phyloP scores from a whole-genome alignment of 2,888 invertebrate genomes.

The Slavum lentiscoides region DNA sequence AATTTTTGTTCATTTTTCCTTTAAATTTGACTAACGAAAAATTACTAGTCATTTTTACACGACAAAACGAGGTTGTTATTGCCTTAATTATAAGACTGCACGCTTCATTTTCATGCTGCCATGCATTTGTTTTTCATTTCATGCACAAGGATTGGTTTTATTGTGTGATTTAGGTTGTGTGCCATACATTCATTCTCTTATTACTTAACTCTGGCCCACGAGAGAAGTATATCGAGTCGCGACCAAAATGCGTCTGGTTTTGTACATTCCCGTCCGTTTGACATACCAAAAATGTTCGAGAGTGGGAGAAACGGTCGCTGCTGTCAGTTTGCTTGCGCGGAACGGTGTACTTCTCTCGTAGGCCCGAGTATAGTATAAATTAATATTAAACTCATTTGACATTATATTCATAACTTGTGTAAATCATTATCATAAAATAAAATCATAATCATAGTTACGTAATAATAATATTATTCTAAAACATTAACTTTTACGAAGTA shows the following conservation, averaged over 20 bases:
- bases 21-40: conserved; percentile 36
- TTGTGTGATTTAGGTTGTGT: conserved; percentile 43
- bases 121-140: conserved; percentile 44
- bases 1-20: not conserved
- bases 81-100: conserved; percentile 51
- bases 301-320: too few species aligned
- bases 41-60: conserved; percentile 49
- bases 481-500: not conserved
- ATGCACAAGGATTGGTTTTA: conserved; percentile 38
- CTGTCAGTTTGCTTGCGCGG: too few species aligned
- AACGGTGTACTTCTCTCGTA: too few species aligned
- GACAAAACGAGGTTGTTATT: conserved; percentile 30
- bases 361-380: not conserved
- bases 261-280: too few species aligned
- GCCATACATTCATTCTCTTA: not conserved
- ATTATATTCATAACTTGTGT: conserved; percentile 11
- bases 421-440: conserved; percentile 16
- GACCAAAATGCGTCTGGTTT: too few species aligned
- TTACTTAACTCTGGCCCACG: not conserved
- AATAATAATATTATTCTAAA: not conserved
- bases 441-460: not conserved
- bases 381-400: not conserved
- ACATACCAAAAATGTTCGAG: too few species aligned
- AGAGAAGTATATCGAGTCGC: too few species aligned
- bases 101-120: conserved; percentile 37